phyloP scores from a whole-genome alignment of 2,113 vertebrate genomes.

The Pao palembangensis region DNA sequence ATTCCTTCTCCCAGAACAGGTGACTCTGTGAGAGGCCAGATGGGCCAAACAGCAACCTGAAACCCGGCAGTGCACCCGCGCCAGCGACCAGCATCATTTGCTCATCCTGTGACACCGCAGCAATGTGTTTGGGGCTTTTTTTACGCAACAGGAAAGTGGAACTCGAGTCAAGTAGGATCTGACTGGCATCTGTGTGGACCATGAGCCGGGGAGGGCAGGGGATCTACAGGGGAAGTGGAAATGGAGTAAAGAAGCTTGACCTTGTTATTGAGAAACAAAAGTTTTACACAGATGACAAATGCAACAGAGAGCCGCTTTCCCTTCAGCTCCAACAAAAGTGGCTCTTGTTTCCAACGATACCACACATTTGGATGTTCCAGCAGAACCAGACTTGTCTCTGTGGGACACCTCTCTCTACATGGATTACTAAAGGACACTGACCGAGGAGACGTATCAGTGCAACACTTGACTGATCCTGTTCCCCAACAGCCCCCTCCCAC shows the following conservation, averaged over 20 bases:
- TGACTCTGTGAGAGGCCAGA: conserved; percentile 63
- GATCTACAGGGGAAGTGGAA: conserved; percentile 33
- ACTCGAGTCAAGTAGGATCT: conserved; percentile 70
- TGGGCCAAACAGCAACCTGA: conserved; percentile 74
- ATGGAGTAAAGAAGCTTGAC: conserved; percentile 12
- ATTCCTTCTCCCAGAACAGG: conserved; percentile 69
- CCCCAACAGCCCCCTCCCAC: conserved; percentile 44
- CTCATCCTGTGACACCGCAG: conserved; percentile 76
- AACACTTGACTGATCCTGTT: conserved; percentile 55
- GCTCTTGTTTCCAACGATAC: too few species aligned
- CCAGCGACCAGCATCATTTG: conserved; percentile 71
- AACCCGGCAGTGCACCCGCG: conserved; percentile 56
- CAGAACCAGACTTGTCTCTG: too few species aligned
- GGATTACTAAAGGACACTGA: conserved; percentile 64
- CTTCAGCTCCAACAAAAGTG: conserved; percentile 22
- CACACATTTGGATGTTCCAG: too few species aligned
- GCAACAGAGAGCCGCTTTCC: conserved; percentile 14
- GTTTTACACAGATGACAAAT: conserved; percentile 39
- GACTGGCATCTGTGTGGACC: conserved; percentile 62
- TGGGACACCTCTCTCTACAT: conserved; percentile 12
- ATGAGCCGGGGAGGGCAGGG: conserved; percentile 49
- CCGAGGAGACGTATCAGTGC: conserved; percentile 51
- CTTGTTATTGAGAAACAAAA: conserved; percentile 22
- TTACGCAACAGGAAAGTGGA: conserved; percentile 72
- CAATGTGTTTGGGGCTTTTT: conserved; percentile 75